Conservation (phyloP, 23 tunicate genomes). For the Ascidia mentula region DNA sequence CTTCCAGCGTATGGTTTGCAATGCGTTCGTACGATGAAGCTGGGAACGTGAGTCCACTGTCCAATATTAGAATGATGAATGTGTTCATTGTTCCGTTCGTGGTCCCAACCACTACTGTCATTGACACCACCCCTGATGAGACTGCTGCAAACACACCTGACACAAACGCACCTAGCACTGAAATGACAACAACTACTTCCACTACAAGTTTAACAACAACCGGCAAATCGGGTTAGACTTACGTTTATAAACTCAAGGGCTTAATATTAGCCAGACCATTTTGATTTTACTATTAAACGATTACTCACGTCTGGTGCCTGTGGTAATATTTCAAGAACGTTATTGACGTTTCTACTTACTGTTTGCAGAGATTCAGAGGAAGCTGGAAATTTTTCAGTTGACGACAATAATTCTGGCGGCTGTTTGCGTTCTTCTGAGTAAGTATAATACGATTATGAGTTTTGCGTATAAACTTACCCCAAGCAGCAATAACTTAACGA, state of each 20-base stretch:
- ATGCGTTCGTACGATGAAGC: not conserved
- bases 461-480: too few species aligned
- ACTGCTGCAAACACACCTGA: not conserved
- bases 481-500: too few species aligned
- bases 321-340: not conserved
- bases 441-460: not conserved
- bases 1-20: not conserved
- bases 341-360: not conserved
- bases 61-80: not conserved
- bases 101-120: not conserved
- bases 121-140: not conserved
- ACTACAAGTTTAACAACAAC: not conserved
- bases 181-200: not conserved
- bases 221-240: not conserved
- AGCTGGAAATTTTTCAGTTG: not conserved
- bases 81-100: not conserved
- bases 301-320: too few species aligned
- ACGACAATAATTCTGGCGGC: not conserved
- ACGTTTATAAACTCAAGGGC: too few species aligned
- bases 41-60: not conserved
- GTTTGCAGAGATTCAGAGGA: not conserved
- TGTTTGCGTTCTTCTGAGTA: not conserved
- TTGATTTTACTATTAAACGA: too few species aligned
- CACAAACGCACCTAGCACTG: not conserved
- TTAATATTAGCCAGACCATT: too few species aligned